Evolutionary conservation across 2,888 invertebrate species (phyloP), one percentile per base, ranked within the genome.

Genomic region (Myathropa florea): DNA sequence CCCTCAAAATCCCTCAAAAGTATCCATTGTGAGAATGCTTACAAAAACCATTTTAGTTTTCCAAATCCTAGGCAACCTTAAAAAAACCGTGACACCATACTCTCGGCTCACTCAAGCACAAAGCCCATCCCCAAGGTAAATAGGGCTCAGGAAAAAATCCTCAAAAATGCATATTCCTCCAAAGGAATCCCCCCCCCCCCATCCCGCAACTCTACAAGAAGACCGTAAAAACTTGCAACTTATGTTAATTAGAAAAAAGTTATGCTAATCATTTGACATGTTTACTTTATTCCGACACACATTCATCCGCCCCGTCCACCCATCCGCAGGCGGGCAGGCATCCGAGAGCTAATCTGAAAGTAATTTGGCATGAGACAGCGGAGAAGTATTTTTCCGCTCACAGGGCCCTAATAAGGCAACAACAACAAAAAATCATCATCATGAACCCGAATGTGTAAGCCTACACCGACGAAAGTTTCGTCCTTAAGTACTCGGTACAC

Each of bases 341-440:
- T 70, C 76, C 30, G 21, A 68, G 77, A 73, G 73, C 78, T 86
- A 83, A 83, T 86, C 75, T 83, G 59, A 61, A 75, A 83, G 78
- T 83, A 78, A 86, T 86, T 86, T 83, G 78, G 83, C 68, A 82
- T 82, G 64, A 77, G 77, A 60, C 82, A 70, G 65, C 65, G n/a
- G n/a, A 70, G 30, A 33, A 61, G 65, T 12, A 30, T 39, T 23
- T 24, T 26, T 26, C 24, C 24, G 30, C 28, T 18, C 61, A 61
- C 18, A 61, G 57, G 24, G 9, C 14, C 9, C 30, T 30, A 61
- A 36, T 36, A 65, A 73, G 30, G 33, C 26, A 63, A 55, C 26
- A 33, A 14, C 2, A 21, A 39, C 24, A 60, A 71, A 68, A 68
- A 55, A 55, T 14, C 14, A 39, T 39, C 39, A n/a, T 46, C 46